These are phyloP conservation scores for Cromileptes altivelis DNA, from an alignment of 2,113 vertebrate species.

Conservation along the genomic window DNA sequence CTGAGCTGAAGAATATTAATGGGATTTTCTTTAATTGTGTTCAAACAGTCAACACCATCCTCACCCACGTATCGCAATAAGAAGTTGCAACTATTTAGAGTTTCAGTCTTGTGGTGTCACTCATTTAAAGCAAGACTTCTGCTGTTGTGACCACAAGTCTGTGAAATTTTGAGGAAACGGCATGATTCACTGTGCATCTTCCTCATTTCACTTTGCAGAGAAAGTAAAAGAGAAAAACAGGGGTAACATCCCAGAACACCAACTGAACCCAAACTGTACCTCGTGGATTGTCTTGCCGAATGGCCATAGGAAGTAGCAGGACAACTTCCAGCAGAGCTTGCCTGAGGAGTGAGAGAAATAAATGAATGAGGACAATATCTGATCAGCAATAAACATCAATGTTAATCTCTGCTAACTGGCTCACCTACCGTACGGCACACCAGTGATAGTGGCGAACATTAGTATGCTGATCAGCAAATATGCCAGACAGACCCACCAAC, in stretches of 20 bases:
- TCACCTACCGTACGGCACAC: conserved; percentile 86
- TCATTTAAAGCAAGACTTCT: conserved; percentile 8
- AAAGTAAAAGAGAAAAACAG: conserved; percentile 3
- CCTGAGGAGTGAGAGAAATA: conserved; percentile 66
- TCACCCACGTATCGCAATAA: rapidly evolving
- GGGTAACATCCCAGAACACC: background rate
- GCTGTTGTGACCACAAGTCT: conserved; percentile 25
- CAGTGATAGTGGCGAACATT: conserved; percentile 88
- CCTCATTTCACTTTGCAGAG: conserved; percentile 10
- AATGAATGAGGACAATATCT: background rate
- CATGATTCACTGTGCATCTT: background rate
- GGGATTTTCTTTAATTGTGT: background rate
- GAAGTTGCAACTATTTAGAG: background rate
- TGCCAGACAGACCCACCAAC: conserved; percentile 90
- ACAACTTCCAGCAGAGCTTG: conserved; percentile 85
- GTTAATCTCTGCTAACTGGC: background rate
- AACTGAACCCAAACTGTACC: conserved; percentile 54
- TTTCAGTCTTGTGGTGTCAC: conserved; percentile 14
- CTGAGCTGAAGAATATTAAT: background rate
- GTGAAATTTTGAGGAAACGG: conserved; percentile 27
- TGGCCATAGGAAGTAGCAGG: conserved; percentile 90
- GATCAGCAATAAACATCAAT: background rate
- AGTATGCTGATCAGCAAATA: conserved; percentile 82
- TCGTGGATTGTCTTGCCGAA: conserved; percentile 88
- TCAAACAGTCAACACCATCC: background rate